phyloP scores from a whole-genome alignment of 53 echinoderm and acorn worm species.

The Crossaster papposus region DNA sequence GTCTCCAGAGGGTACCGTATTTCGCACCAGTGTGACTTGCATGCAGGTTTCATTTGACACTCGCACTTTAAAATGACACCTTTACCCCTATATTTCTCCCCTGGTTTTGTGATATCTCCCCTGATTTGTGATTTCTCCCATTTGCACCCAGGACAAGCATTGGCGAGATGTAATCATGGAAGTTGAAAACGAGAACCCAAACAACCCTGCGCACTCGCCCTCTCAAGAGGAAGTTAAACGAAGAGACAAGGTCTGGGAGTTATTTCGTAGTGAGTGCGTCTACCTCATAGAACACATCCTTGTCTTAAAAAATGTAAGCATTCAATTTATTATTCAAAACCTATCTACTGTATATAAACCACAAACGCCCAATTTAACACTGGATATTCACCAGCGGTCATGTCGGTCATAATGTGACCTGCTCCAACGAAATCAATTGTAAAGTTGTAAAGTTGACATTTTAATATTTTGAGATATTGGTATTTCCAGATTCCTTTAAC shows the following conservation, averaged over 20 bases:
- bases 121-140: background rate
- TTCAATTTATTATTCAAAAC: background rate
- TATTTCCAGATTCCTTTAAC: no score
- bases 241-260: constrained; percentile 94
- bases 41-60: background rate
- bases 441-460: no score
- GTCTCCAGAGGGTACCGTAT: no score
- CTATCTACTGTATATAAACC: no score
- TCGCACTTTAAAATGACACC: background rate
- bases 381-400: no score
- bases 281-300: constrained; percentile 91
- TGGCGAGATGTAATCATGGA: constrained; percentile 67
- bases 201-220: constrained; percentile 22
- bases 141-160: constrained; percentile 67
- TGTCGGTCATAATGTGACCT: no score
- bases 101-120: background rate
- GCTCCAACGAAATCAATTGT: no score
- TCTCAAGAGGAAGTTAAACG: constrained; percentile 72
- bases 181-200: constrained; percentile 29
- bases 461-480: no score
- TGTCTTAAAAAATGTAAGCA: constrained; percentile 88
- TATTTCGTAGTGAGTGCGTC: constrained; percentile 92
- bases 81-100: background rate
- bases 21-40: no score
- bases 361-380: no score